Conservation (phyloP, 2,888 invertebrate genomes). For the Fragum whitleyi region DNA sequence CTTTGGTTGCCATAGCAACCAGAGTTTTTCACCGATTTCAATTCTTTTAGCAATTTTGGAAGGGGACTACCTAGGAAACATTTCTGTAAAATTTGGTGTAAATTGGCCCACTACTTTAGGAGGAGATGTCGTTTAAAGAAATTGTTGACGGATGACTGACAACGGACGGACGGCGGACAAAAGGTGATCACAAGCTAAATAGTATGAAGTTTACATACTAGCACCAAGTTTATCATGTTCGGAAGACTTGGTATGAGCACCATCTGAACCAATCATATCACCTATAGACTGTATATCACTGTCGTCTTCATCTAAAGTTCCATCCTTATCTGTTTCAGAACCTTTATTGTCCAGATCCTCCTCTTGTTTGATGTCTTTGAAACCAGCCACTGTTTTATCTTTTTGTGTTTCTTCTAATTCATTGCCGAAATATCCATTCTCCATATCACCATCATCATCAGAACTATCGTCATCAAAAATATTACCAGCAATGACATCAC, state of each 20-base stretch:
- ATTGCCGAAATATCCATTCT: background rate
- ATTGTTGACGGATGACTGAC: too few species aligned
- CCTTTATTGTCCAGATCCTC: background rate
- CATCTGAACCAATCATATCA: background rate
- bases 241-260: background rate
- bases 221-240: background rate
- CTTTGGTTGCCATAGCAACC: too few species aligned
- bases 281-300: background rate
- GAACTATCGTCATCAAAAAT: slow-evolving; percentile 15
- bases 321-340: background rate
- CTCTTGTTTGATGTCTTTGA: background rate
- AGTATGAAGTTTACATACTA: too few species aligned
- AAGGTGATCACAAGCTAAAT: too few species aligned
- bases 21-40: too few species aligned
- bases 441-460: slow-evolving; percentile 83
- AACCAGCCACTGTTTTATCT: background rate
- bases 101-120: too few species aligned
- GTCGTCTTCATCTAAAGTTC: background rate
- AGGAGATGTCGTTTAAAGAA: too few species aligned
- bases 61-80: too few species aligned
- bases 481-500: background rate
- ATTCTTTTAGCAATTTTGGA: too few species aligned
- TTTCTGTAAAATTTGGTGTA: too few species aligned
- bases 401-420: background rate
- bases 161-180: too few species aligned